A percentile compares a stretch with the other conserved stretches of the same genome.
These are phyloP conservation scores for Pseudoips prasinana DNA, from an alignment of 2,888 invertebrate genomes.

Conservation along the genomic window DNA sequence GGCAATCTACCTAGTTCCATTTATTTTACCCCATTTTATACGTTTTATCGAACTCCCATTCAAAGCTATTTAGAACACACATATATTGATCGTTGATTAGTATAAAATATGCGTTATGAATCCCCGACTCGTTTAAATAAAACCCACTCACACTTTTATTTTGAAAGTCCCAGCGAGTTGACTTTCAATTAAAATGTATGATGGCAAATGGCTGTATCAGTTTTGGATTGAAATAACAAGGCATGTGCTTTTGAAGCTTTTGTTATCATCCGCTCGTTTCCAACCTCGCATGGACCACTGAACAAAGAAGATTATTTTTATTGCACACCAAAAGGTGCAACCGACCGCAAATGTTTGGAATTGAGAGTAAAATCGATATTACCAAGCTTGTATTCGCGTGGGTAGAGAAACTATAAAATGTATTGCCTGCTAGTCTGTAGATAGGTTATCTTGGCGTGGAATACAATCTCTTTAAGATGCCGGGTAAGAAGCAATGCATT, in stretches of 20 bases:
- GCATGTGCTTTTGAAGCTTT: constrained; percentile 44
- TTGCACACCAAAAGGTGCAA: constrained; percentile 72
- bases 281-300: constrained; percentile 53
- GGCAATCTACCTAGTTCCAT: no score
- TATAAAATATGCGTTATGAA: no score
- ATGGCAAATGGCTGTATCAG: constrained; percentile 44
- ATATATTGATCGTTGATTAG: no score
- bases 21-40: no score
- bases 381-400: constrained; percentile 32
- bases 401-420: constrained; percentile 31
- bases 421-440: constrained; percentile 18
- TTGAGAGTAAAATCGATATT: constrained; percentile 64
- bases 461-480: background rate
- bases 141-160: constrained; percentile 8
- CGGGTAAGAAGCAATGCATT: no score
- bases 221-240: constrained; percentile 59
- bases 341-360: constrained; percentile 66
- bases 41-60: no score
- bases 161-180: constrained; percentile 17
- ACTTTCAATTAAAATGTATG: constrained; percentile 46
- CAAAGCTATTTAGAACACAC: no score
- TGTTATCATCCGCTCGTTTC: constrained; percentile 57
- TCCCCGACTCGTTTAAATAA: background rate
- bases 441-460: background rate
- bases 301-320: constrained; percentile 79